Percentiles rank a stretch among this genome's conserved stretches.
Evolutionary conservation across 1,140 invertebrate genomes (phyloP).

Genomic region (Drosophila mojavensis): DNA sequence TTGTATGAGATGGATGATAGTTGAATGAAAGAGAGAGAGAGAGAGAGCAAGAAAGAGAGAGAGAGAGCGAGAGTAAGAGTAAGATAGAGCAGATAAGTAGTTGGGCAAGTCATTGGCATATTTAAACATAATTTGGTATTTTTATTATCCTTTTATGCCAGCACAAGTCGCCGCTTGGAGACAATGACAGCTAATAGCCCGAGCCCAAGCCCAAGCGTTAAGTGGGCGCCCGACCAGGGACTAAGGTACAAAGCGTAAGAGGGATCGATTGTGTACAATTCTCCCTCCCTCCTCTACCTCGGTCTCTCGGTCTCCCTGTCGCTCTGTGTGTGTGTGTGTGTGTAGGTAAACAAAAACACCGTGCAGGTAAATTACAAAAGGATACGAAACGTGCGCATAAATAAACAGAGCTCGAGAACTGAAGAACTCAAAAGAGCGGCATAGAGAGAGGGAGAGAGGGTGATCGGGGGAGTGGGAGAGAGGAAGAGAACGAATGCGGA

Average conservation of each 20-base stretch:
- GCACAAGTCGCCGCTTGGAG: conserved; percentile 43
- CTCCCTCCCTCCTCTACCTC: not conserved
- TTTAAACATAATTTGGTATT: conserved; percentile 78
- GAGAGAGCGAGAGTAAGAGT: not conserved
- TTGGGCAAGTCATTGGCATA: conserved; percentile 58
- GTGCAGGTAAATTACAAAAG: conserved; percentile 70
- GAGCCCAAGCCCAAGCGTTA: conserved; percentile 27
- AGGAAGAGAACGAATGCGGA: conserved; percentile 6
- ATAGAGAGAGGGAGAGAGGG: conserved; percentile 2
- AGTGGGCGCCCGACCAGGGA: conserved; percentile 53
- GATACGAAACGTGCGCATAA: conserved; percentile 64
- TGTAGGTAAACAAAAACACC: conserved; percentile 53
- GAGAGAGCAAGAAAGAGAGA: not conserved
- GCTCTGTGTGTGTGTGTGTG: not conserved
- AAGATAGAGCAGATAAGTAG: not conserved
- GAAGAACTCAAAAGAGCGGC: not conserved
- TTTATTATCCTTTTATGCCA: conserved; percentile 75
- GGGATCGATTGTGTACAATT: not conserved
- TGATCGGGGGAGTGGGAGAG: not conserved
- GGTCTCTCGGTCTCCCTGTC: not conserved
- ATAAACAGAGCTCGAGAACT: conserved; percentile 49
- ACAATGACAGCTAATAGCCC: conserved; percentile 67
- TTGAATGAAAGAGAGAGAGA: not conserved
- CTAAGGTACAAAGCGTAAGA: not conserved
- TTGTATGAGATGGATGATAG: conserved; percentile 12